Evolutionary conservation across 1,140 invertebrate species (phyloP), one percentile per base, ranked within the genome.

Genomic region (Drosophila sp.): DNA sequence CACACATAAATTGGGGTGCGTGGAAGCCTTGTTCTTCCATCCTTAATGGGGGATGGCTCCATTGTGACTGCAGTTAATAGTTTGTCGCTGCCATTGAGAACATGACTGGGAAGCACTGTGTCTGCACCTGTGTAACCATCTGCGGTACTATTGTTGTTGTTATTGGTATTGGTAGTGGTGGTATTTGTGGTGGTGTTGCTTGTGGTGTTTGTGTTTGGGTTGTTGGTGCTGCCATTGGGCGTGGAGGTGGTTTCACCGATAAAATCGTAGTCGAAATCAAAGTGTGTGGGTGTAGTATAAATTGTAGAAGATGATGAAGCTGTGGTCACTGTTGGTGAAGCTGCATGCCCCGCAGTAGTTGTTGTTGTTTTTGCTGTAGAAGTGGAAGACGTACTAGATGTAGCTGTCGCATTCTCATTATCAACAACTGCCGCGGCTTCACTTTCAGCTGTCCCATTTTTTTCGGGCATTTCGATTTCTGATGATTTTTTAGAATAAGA

Each of bases 221-320:
- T 44, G 27, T 60, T 72, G 50, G 63, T 68, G 23, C 23, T 70
- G 4, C 67, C 35, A 44, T 55, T 64, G n/a, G 60, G 5, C 38
- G 67, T 68, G 38, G 63, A 64, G 25, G 32, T 32, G 3, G 50
- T 56, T 27, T 83, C 66, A 8, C 67, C 68, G 25, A 87, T 89
- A 11, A 87, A 67, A 33, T 87, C 84, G 32, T 76, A 69, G 4
- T 89, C 84, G 60, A 80, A 83, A 60, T 87, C 83, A 60, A 89
- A 89, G 2, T 75, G 82, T 25, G 79, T 82, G 11, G 82, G 82
- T 1, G 83, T 82, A 47, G 79, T 64, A 58, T 67, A 81, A 1
- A 72, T 56, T 5, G 55, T 29, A 5, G 72, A 67, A 1, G 77
- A 29, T 1, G 62, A 27, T 25, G 50, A 41, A 23, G 33, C 10